Evolutionary conservation across 2,113 vertebrate genomes (phyloP), one percentile per base, ranked within the genome.

Genomic region (Calidris pygmaea): DNA sequence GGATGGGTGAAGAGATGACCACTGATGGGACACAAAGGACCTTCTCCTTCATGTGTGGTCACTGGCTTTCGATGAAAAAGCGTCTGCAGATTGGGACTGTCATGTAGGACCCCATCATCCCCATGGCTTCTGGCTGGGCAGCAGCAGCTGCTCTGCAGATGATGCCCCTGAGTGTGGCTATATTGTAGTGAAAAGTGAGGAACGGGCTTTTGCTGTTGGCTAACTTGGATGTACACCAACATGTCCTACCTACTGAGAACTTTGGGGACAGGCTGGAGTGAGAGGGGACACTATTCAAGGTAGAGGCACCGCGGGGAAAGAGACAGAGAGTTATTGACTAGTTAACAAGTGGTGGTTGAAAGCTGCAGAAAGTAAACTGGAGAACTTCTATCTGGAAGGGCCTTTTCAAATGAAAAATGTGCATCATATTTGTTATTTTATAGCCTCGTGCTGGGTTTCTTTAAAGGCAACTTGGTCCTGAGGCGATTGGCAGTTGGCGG

Each of bases 191-290:
- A 39, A 21, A 14, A 37, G 34, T 10, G 27, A 13, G 45, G 34
- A 80, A 10, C 0, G 3, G 29, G 26, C 43, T 91, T 75, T 56
- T 74, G 91, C 87, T 85, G 50, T 55, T 45, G 63, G 6, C 39
- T 47, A 5, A 14, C 10, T 15, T 30, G 72, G 60, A 22, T 39
- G 13, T 56, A 12, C 34, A 30, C 14, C 39, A 29, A 7, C 23
- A 2, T 10, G 16, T 76, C 2, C 2, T 45, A 48, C 53, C 12
- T 23, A 0, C 12, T 18, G 39, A 68, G 39, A 59, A 53, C 0
- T 0, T 0, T 77, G 74, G 74, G 59, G 23, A 37, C 43, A 34
- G 48, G 15, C 35, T 72, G 74, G 43, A 39, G 34, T 47, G 39
- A 68, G n/a, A 6, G 21, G 6, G 29, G 27, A 23, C 53, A 4